Conservation (phyloP, 2,797 vertebrate genomes). For the Parotocinclus haroldoi region DNA sequence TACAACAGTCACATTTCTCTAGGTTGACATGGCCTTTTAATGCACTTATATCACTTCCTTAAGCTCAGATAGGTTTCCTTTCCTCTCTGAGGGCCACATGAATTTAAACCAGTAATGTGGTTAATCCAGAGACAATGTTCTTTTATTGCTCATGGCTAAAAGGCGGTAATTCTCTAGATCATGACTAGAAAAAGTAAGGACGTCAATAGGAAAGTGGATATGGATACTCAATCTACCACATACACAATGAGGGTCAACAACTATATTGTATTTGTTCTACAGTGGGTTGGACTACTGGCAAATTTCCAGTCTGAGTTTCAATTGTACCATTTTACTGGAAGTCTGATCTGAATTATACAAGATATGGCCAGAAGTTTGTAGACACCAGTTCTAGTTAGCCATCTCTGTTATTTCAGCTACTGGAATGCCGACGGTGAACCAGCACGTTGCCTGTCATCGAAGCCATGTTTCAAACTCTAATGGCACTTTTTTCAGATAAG, state of each 20-base stretch:
- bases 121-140: conserved; percentile 46
- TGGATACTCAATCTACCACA: conserved; percentile 52
- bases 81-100: background rate
- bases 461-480: too few relatives aligned
- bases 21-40: background rate
- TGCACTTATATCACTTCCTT: background rate
- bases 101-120: background rate
- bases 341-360: too few relatives aligned
- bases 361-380: too few relatives aligned
- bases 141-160: conserved; percentile 60
- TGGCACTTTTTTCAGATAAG: too few relatives aligned
- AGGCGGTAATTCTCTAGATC: conserved; percentile 39
- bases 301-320: too few relatives aligned
- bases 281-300: too few relatives aligned
- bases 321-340: too few relatives aligned
- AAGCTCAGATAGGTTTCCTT: background rate
- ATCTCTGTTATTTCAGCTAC: too few relatives aligned
- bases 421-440: too few relatives aligned
- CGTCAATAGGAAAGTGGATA: conserved; percentile 66
- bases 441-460: too few relatives aligned
- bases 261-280: too few relatives aligned
- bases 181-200: conserved; percentile 52
- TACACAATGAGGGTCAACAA: conserved; percentile 54
- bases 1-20: background rate
- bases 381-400: too few relatives aligned